Evolutionary conservation across 2,888 invertebrate species (phyloP), one percentile per base, ranked within the genome.

Genomic region (Leptinotarsa juncta): DNA sequence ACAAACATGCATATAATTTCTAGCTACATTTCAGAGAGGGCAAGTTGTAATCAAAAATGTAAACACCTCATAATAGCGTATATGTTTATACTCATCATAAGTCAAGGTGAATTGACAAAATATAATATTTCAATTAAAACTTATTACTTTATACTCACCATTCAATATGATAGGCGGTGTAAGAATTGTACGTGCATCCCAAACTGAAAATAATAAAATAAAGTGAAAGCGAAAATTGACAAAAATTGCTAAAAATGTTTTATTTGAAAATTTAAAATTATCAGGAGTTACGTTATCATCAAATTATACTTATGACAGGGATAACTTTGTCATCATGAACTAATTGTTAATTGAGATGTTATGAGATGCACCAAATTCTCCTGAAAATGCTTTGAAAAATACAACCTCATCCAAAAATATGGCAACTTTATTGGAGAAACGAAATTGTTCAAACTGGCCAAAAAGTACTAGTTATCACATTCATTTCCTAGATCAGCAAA

Each of bases 1-100:
- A 53, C 10, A 53, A 53, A 3, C 53, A 53, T 14, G 12, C 18
- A 12, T 12, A 60, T 26, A 15, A 26, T 4, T 26, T 23, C 42
- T 10, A n/a, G 10, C 14, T 18, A 51, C 12, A 57, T 70, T 42
- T 81, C 81, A 81, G 81, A 77, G 81, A 81, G 81, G 81, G 81
- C 81, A 81, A 81, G 81, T 79, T 72, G 74, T 67, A 78, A 76
- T 80, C 81, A 81, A 60, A n/a, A 67, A 73, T 68, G 70, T 76
- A 67, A 65, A 65, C 75, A 76, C 67, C 62, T 80, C 78, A 80
- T 80, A 78, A 81, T 81, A 81, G 81, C 81, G 81, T 81, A 81
- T 81, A 81, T 75, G 62, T 69, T 75, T 66, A 65, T 71, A 66
- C 62, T 78, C 76, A 75, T 81, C 80, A 80, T 78, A 42, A 68